Base-by-base conservation (phyloP, 1,140 invertebrate species). In the Pseudobourletiella spinata region DNA sequence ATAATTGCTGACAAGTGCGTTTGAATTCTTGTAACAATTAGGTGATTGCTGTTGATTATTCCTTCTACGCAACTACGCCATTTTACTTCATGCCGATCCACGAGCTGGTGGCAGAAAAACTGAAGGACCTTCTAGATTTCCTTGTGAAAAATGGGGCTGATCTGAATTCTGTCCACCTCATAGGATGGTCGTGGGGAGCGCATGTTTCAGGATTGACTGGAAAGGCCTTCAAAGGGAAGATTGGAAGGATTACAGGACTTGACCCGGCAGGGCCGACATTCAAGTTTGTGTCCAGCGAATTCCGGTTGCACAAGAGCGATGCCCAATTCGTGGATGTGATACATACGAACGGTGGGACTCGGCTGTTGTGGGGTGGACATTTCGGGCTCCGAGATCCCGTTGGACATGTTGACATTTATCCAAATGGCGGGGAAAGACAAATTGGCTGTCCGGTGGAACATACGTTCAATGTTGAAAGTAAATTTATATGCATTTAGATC, bases 241-340 rank as follows among this genome's bases (percentile, higher is more conserved):
- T 69, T 2, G 67, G 67, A 39, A 55, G 67, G 29, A 66, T 69
- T 16, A 66, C 67, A 29, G 67, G 16, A 11, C 15, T 63, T 18
- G 61, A 67, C 56, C 62, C 62, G 4, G 61, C 66, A 22, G 67
- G 67, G 4, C 67, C 67, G 24, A 61, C 61, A 16, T 69, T 69
- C 43, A 51, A 46, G 28, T 66, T 55, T 52, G 59, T 66, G 0
- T 57, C 58, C n/a, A 54, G 66, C 15, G 67, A 66, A 42, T 64
- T 64, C 51, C 43, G 64, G 14, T 50, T 69, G 25, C 63, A 69
- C 32, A 66, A 64, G 43, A 58, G 24, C 32, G 67, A 69, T 35
- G 67, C 67, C 0, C 46, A 64, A 62, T 69, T 69, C 57, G 67
- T 69, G 4, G 67, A 69, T 46, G 51, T 66, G 16, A 64, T 69